These are phyloP conservation scores for Ascaphus truei DNA, from an alignment of 2,113 vertebrate genomes.

Conservation along the genomic window DNA sequence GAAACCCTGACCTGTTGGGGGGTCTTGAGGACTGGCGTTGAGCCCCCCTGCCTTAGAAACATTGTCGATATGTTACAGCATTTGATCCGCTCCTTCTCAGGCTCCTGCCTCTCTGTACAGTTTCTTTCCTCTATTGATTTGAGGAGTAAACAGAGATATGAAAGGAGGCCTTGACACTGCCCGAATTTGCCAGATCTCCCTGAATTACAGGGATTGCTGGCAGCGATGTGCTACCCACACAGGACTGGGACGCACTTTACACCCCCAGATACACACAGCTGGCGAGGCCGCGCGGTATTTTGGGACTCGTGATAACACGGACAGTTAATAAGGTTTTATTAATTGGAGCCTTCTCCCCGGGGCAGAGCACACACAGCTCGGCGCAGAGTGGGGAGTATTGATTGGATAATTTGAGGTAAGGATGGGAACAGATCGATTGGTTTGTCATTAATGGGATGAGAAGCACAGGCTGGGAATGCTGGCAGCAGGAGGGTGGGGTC, in stretches of 20 bases:
- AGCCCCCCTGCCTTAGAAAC: no score
- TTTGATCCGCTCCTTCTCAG: neutral
- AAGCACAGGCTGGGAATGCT: neutral
- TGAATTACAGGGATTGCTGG: neutral
- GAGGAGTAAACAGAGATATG: neutral
- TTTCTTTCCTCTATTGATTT: no score
- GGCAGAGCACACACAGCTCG: neutral
- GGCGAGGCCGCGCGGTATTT: neutral
- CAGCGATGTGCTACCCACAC: constrained; percentile 15
- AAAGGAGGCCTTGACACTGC: neutral
- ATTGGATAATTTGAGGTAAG: constrained; percentile 7
- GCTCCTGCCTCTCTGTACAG: no score
- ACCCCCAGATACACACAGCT: constrained; percentile 25
- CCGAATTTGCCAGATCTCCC: neutral
- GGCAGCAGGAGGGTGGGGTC: neutral
- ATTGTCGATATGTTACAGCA: neutral
- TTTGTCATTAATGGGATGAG: constrained; percentile 4
- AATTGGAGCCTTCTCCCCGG: neutral
- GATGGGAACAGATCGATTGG: neutral
- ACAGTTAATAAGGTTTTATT: constrained; percentile 6
- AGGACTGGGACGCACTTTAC: constrained; percentile 7
- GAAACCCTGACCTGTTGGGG: no score
- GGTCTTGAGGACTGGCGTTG: no score
- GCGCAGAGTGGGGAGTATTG: constrained; percentile 1
- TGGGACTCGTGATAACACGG: neutral